phyloP scores from a whole-genome alignment of 2,113 vertebrate genomes.

The Pitta sordida region DNA sequence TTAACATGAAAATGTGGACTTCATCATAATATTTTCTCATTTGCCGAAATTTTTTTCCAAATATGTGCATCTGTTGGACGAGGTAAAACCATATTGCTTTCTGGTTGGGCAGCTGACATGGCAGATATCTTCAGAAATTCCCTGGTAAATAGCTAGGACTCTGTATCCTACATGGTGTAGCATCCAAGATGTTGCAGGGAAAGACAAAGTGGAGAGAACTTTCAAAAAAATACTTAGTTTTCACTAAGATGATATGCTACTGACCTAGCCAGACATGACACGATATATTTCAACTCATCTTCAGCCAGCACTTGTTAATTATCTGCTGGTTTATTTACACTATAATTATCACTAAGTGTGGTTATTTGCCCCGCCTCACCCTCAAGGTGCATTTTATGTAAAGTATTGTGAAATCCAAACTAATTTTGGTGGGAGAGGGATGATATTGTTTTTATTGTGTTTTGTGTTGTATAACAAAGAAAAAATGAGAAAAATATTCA shows the following conservation, averaged over 20 bases:
- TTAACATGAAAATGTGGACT: constrained; percentile 23
- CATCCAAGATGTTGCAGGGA: background rate
- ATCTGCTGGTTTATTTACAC: constrained; percentile 17
- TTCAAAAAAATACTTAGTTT: background rate
- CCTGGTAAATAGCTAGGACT: background rate
- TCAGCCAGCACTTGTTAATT: background rate
- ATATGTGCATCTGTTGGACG: background rate
- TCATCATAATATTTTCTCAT: background rate
- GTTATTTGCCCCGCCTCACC: background rate
- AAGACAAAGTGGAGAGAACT: background rate
- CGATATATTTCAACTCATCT: background rate
- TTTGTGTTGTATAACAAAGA: background rate
- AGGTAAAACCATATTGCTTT: background rate
- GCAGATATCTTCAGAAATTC: background rate
- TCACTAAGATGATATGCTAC: background rate
- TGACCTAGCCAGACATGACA: background rate
- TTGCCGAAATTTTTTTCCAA: constrained; percentile 20
- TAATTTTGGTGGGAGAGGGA: background rate
- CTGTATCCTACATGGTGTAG: background rate
- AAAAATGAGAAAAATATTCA: background rate
- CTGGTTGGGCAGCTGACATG: background rate
- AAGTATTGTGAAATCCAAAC: background rate
- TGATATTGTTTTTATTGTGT: background rate
- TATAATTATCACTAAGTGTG: background rate
- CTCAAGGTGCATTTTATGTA: background rate